Evolutionary conservation across 1,140 invertebrate genomes (phyloP), one percentile per base, ranked within the genome.

Genomic region (Bombus huntii): DNA sequence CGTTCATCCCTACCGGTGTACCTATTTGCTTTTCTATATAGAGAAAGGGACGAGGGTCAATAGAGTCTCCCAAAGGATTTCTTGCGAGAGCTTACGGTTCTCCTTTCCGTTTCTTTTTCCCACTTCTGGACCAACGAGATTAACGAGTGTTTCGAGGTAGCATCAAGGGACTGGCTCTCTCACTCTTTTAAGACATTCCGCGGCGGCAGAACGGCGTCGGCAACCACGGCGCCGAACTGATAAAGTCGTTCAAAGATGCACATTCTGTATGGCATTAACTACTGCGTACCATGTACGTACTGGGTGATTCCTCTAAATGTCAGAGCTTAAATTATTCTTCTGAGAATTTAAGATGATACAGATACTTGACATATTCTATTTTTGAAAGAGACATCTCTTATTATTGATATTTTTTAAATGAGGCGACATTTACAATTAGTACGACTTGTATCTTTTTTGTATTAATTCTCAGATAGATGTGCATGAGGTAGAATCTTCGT

Each of bases 101-200:
- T 68, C 34, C 31, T 65, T 73, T 25, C 47, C 47, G 47, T 53
- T 80, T 59, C 59, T 34, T 66, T 62, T 70, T 44, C 44, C 47
- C 37, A 31, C 71, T 73, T 68, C 86, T 68, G 39, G 59, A 42
- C 47, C 59, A 47, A 39, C 73, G 62, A 87, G 88, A 89, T 89
- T 89, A 89, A 89, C 86, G 88, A 89, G 81, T 89, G 86, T 79
- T 87, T 85, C 81, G 82, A 80, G 81, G 85, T 68, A 81, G 53
- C 57, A 82, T 80, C 78, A 59, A 80, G 77, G 47, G 65, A n/a
- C 57, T 76, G 62, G 37, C 59, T 31, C 37, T 47, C 75, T 85
- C 10, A 6, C 68, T 18, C 78, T 66, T 81, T 37, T 62, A 12
- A 74, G 78, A 68, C 79, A 85, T 74, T 85, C 59, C 59, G 47